Base-by-base conservation (phyloP, 2,797 vertebrate species). In the Dendrocincla fuliginosa region DNA sequence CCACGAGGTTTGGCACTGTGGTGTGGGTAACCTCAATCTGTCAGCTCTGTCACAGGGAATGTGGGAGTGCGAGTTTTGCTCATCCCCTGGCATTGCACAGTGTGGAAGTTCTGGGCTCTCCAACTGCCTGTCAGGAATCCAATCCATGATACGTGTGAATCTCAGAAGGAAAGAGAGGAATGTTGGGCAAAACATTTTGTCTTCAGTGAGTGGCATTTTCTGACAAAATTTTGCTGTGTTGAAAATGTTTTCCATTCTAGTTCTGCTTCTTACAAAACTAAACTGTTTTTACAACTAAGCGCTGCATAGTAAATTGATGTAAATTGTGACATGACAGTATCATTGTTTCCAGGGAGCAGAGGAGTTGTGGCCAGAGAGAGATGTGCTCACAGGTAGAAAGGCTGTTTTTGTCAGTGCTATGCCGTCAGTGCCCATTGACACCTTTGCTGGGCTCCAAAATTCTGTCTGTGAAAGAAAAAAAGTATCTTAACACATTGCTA, bases 71-170 rank as follows among this genome's bases (percentile, higher is more conserved):
- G 2, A 47, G 37, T 64, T 89, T 56, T 70, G 68, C 64, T 85
- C 84, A 39, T 91, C 61, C 87, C 60, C 76, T 85, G 75, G 95
- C 14, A 1, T 11, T 41, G 47, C 64, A 41, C 52, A 15, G 27
- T n/a, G 42, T 50, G 73, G 33, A 92, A 83, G 37, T 19, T 28
- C 49, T 64, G 82, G 70, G 69, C 69, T 91, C 39, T 88, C 89
- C 91, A 77, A 37, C 91, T 91, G 71, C 89, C 75, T 92, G 92
- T 83, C 71, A 89, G 81, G 59, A 91, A 89, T 87, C 77, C 67
- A 20, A 4, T 37, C 1, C 3, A 42, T 2, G 23, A 28, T 14
- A 75, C 0, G n/a, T 80, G 87, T 63, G 93, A 93, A 80, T 87
- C 89, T 85, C 28, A 9, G 87, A 55, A 27, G 83, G 64, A 37